Conservation (phyloP, 2,888 invertebrate species). For the Malthinus seriepunctatus region DNA sequence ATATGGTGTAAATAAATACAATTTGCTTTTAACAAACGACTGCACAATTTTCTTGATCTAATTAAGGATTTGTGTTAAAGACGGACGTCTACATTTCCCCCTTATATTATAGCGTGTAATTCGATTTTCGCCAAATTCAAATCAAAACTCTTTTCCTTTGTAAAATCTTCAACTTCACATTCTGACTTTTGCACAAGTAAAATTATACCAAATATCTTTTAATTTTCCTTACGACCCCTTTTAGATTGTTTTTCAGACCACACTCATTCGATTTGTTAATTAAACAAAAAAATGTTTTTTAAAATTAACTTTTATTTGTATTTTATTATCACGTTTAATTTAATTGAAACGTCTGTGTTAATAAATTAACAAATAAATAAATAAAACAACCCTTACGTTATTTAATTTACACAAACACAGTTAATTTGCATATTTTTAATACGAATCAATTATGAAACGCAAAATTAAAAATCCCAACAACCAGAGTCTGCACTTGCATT, state of each 20-base stretch:
- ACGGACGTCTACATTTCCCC: slow-evolving; percentile 25
- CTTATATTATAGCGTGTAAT: slow-evolving; percentile 31
- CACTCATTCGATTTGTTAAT: no score
- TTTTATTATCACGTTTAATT: no score
- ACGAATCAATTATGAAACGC: slow-evolving; percentile 16
- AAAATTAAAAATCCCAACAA: slow-evolving; percentile 23
- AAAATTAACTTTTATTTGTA: no score
- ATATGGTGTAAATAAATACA: slow-evolving; percentile 40
- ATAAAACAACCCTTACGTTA: slow-evolving; percentile 7
- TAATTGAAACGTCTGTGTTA: slow-evolving; percentile 18
- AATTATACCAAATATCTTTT: slow-evolving; percentile 4
- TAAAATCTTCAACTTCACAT: slow-evolving; percentile 33
- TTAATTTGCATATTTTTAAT: slow-evolving; percentile 31
- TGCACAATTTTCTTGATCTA: slow-evolving; percentile 44
- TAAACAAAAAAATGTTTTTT: no score
- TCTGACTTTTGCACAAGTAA: not conserved
- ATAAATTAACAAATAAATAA: slow-evolving; percentile 7
- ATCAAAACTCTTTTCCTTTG: slow-evolving; percentile 42
- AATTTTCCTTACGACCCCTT: not conserved
- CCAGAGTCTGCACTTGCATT: no score
- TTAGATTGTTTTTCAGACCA: no score
- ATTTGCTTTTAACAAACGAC: slow-evolving; percentile 46
- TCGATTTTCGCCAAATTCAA: slow-evolving; percentile 45
- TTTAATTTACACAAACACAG: slow-evolving; percentile 24
- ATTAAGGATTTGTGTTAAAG: slow-evolving; percentile 41